phyloP scores from a whole-genome alignment of 2,113 vertebrate genomes.

The Mystacornis crossleyi region DNA sequence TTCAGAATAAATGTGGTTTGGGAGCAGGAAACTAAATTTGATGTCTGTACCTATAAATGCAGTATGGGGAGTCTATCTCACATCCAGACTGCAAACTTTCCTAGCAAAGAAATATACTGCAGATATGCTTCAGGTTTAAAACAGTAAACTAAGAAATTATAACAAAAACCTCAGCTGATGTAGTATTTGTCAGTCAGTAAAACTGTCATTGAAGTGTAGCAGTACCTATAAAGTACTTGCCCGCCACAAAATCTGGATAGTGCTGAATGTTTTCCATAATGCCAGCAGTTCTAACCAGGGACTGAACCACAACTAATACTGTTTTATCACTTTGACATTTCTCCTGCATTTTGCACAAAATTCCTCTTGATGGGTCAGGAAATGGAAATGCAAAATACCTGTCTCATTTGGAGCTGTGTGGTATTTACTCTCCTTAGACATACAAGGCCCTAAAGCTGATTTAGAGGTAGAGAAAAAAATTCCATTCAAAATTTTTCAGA shows the following conservation, averaged over 20 bases:
- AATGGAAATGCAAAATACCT: constrained; percentile 17
- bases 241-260: background rate
- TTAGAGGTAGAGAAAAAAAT: background rate
- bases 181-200: background rate
- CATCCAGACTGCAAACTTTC: background rate
- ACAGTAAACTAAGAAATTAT: background rate
- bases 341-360: background rate
- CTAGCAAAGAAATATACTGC: background rate
- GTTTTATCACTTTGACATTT: background rate
- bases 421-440: constrained; percentile 29
- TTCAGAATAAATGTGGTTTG: background rate
- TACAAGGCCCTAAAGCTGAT: constrained; percentile 35
- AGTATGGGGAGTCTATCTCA: background rate
- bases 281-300: background rate
- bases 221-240: background rate
- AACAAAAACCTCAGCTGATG: background rate
- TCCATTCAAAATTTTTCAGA: background rate
- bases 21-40: background rate
- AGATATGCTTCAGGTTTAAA: background rate
- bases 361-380: constrained; percentile 16
- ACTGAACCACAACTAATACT: background rate
- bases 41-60: background rate
- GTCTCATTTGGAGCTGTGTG: background rate
- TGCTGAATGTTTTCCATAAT: background rate
- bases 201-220: background rate